Evolutionary conservation across 1,140 invertebrate species (phyloP).

Genomic region (Cotesia typhae): DNA sequence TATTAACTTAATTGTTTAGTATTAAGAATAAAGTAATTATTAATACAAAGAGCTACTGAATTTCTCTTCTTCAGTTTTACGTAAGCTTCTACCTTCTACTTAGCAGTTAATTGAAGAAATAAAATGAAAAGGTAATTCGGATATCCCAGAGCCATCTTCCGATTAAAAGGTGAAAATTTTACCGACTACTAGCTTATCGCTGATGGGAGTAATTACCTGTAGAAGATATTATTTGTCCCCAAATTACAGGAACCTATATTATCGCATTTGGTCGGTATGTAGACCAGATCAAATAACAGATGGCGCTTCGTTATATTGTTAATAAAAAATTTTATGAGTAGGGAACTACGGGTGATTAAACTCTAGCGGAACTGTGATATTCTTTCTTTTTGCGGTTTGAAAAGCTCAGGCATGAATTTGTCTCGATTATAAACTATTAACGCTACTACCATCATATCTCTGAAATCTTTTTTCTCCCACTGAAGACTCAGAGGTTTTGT

Average conservation of each 20-base stretch:
- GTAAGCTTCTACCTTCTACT: too few species aligned
- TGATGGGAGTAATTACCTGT: too few species aligned
- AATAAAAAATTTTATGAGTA: not conserved
- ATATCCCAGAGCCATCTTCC: too few species aligned
- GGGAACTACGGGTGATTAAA: constrained; percentile 33
- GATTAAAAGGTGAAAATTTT: too few species aligned
- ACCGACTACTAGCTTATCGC: too few species aligned
- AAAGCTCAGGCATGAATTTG: constrained; percentile 31
- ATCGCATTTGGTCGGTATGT: not conserved
- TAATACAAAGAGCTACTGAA: too few species aligned
- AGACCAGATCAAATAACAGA: not conserved
- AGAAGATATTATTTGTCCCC: too few species aligned
- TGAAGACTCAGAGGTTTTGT: not conserved
- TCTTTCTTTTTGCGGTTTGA: constrained; percentile 30
- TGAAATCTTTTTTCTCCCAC: not conserved
- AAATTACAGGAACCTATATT: not conserved
- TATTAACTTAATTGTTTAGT: too few species aligned
- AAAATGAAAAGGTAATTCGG: too few species aligned
- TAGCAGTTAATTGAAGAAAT: too few species aligned
- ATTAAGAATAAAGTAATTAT: too few species aligned
- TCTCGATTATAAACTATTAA: constrained; percentile 33
- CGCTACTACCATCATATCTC: constrained; percentile 13
- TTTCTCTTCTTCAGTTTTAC: too few species aligned
- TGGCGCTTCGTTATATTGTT: not conserved
- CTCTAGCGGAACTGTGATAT: constrained; percentile 19